Conservation (phyloP, 2,797 vertebrate genomes). For the Distichodus sexfasciatus region DNA sequence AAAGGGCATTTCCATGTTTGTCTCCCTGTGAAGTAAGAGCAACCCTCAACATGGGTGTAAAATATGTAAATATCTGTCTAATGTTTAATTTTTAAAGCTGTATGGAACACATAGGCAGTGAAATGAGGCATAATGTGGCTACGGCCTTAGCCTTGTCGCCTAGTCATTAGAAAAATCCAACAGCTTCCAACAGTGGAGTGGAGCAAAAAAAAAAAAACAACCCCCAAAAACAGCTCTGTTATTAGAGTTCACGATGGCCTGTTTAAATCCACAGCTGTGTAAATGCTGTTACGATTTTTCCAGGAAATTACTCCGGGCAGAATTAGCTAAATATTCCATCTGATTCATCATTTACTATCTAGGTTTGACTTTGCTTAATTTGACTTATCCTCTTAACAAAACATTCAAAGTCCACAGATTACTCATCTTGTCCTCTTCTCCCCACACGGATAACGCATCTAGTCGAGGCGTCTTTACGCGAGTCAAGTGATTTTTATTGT, state of each 20-base stretch:
- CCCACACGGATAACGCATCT: constrained; percentile 8
- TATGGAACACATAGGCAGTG: background rate
- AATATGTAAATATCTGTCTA: background rate
- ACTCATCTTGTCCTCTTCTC: constrained; percentile 23
- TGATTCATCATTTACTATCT: constrained; percentile 73
- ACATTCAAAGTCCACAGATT: constrained; percentile 34
- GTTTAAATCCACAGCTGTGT: constrained; percentile 42
- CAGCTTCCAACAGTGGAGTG: background rate
- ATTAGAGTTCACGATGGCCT: constrained; percentile 35
- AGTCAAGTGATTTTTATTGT: background rate
- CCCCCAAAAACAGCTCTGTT: constrained; percentile 19
- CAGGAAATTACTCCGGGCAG: constrained; percentile 64
- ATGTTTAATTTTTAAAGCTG: background rate
- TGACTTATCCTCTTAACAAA: constrained; percentile 46
- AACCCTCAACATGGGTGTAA: too few species aligned
- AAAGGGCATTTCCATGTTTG: background rate
- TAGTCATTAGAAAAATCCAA: background rate
- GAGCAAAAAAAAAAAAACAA: too few species aligned
- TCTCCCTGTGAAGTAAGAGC: too few species aligned
- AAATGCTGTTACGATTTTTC: constrained; percentile 62
- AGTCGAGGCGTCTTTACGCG: background rate
- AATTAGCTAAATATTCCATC: constrained; percentile 60
- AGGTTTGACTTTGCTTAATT: constrained; percentile 63
- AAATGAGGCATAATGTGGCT: background rate
- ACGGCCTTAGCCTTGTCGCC: background rate